Evolutionary conservation across 2,113 vertebrate species (phyloP).

Genomic region (Silurus meridionalis): DNA sequence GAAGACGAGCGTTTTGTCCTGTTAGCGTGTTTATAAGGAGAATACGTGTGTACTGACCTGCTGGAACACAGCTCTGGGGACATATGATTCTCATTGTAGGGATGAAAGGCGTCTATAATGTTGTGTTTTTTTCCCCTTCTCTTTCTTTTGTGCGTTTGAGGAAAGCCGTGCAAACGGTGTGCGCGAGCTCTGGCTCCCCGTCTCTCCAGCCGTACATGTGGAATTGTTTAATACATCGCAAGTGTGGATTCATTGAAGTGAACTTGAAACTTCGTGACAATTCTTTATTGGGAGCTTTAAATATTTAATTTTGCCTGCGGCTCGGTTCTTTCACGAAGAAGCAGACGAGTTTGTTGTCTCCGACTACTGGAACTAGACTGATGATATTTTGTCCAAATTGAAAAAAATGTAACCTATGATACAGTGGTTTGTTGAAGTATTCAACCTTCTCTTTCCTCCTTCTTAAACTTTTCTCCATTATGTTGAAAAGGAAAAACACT

Average conservation of each 20-base stretch:
- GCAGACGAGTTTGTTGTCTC: not conserved
- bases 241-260: conserved; percentile 46
- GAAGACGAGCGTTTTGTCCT: not conserved
- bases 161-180: conserved; percentile 19
- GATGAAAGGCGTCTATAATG: conserved; percentile 54
- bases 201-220: conserved; percentile 36
- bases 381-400: not conserved
- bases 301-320: conserved; percentile 19
- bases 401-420: not conserved
- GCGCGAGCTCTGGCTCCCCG: not conserved
- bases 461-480: not conserved
- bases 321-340: not conserved
- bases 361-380: not conserved
- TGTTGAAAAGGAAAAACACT: not conserved
- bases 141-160: conserved; percentile 42
- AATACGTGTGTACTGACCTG: conserved; percentile 7
- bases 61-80: conserved; percentile 26
- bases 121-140: conserved; percentile 35
- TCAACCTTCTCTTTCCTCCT: not conserved
- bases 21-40: conserved; percentile 12
- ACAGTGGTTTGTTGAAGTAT: conserved; percentile 2
- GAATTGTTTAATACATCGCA: conserved; percentile 44
- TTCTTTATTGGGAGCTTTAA: conserved; percentile 45
- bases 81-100: conserved; percentile 55
- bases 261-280: conserved; percentile 54